Conservation (phyloP, 2,797 vertebrate species). For the Eleutherodactylus coqui region DNA sequence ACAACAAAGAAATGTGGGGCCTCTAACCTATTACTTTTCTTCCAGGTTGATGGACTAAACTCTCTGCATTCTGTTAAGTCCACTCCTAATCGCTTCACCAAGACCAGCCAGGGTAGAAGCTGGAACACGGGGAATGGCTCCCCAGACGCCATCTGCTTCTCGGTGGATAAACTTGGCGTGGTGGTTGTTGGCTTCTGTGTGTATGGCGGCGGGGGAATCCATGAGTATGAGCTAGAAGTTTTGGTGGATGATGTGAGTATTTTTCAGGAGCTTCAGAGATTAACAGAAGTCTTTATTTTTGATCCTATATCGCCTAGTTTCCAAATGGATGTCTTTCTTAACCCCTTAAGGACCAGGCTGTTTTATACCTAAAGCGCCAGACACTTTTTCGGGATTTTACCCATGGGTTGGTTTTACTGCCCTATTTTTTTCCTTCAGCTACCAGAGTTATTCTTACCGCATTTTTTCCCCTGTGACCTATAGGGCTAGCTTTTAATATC, state of each 20-base stretch:
- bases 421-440: no score
- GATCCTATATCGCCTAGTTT: no score
- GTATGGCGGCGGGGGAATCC: conserved; percentile 97
- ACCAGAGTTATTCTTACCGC: no score
- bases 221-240: conserved; percentile 97
- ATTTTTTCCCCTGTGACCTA: no score
- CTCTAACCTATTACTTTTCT: not conserved
- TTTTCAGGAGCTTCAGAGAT: not conserved
- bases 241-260: conserved; percentile 95
- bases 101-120: conserved; percentile 98
- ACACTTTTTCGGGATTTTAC: no score
- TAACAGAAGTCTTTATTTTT: not conserved
- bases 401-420: no score
- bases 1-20: not conserved
- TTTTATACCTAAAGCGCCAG: no score
- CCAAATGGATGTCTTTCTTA: no score
- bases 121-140: conserved; percentile 99
- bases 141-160: conserved; percentile 97
- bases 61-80: conserved; percentile 96
- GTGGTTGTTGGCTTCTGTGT: conserved; percentile 97
- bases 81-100: conserved; percentile 94
- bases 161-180: conserved; percentile 93
- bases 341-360: no score
- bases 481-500: no score
- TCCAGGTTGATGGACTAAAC: conserved; percentile 92